Evolutionary conservation across 2,888 invertebrate species (phyloP).

Genomic region (Onchidella celtica): DNA sequence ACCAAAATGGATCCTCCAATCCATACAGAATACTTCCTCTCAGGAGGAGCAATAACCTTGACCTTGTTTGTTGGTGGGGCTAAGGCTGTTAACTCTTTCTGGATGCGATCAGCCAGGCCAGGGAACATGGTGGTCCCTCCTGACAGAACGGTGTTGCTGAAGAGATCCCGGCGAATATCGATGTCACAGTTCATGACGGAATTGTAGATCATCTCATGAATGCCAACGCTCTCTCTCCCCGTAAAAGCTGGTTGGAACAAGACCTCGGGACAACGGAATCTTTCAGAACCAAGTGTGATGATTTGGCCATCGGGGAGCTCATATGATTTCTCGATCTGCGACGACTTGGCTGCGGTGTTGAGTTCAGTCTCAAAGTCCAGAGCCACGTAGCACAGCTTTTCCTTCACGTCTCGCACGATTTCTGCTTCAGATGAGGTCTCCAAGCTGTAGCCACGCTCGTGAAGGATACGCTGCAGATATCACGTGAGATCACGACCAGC

Average conservation of each 20-base stretch:
- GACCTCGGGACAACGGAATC: constrained; percentile 62
- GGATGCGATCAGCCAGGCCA: constrained; percentile 97
- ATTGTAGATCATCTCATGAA: constrained; percentile 56
- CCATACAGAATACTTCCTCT: constrained; percentile 89
- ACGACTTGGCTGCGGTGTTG: constrained; percentile 93
- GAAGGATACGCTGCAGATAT: constrained; percentile 83
- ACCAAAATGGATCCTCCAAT: constrained; percentile 98
- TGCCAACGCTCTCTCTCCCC: constrained; percentile 62
- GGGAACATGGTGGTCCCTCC: constrained; percentile 97
- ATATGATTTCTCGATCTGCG: constrained; percentile 94
- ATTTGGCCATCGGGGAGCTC: constrained; percentile 84
- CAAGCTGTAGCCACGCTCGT: constrained; percentile 81
- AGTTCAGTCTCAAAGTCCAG: constrained; percentile 96
- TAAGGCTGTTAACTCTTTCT: constrained; percentile 95
- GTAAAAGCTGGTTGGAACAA: constrained; percentile 69
- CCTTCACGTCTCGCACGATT: constrained; percentile 91
- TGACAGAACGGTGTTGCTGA: constrained; percentile 86
- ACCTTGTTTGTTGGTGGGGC: constrained; percentile 81
- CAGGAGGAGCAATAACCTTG: constrained; percentile 45
- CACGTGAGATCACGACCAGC: constrained; percentile 83
- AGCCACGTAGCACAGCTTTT: constrained; percentile 95
- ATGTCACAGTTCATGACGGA: constrained; percentile 59
- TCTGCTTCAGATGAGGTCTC: constrained; percentile 81
- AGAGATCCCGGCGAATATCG: constrained; percentile 58
- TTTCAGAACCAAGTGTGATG: constrained; percentile 75